These are phyloP conservation scores for Cosmopolites sordidus DNA, from an alignment of 2,888 invertebrate species.

Conservation along the genomic window DNA sequence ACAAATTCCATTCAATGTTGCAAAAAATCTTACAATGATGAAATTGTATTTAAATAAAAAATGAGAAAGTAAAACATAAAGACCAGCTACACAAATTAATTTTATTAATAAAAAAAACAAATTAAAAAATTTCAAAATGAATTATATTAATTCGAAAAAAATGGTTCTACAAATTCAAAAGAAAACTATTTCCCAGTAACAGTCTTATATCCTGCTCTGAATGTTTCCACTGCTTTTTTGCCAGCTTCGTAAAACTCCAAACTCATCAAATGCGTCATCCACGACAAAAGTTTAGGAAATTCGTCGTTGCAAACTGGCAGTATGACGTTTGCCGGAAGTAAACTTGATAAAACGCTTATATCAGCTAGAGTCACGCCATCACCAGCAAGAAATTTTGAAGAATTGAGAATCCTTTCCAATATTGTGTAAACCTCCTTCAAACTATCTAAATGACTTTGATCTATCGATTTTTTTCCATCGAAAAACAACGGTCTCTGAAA, in stretches of 20 bases:
- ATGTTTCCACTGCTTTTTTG: constrained; percentile 5
- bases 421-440: constrained; percentile 42
- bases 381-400: constrained; percentile 52
- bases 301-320: constrained; percentile 41
- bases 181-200: too few species aligned
- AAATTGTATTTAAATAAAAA: too few species aligned
- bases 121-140: too few species aligned
- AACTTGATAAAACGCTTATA: constrained; percentile 43
- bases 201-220: constrained; percentile 6
- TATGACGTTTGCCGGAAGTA: constrained; percentile 47
- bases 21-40: too few species aligned
- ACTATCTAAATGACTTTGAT: constrained; percentile 8
- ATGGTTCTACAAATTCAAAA: too few species aligned
- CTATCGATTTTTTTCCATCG: constrained; percentile 21
- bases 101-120: too few species aligned
- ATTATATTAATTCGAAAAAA: too few species aligned
- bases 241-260: constrained; percentile 16
- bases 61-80: too few species aligned
- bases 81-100: too few species aligned
- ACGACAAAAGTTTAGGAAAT: constrained; percentile 17
- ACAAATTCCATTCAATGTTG: too few species aligned
- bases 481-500: constrained; percentile 30
- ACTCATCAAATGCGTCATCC: constrained; percentile 11
- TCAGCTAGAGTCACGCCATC: constrained; percentile 41
- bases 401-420: constrained; percentile 50